phyloP scores from a whole-genome alignment of 1,140 invertebrate species.

The Rhyzopertha dominica region DNA sequence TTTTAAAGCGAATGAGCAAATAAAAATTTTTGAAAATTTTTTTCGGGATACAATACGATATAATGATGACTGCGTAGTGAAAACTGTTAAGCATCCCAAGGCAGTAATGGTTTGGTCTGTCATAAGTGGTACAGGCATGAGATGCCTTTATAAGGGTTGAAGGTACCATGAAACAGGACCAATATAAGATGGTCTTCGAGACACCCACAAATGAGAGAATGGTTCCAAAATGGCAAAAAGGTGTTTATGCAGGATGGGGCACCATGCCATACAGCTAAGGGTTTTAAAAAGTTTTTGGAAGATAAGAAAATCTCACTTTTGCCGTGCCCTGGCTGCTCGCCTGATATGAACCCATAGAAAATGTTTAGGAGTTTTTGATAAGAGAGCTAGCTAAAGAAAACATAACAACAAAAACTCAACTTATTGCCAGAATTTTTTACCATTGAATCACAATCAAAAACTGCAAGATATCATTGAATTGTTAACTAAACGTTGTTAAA shows the following conservation, averaged over 20 bases:
- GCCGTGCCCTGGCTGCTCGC: slow-evolving; percentile 18
- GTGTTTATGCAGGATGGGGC: slow-evolving; percentile 14
- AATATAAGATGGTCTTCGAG: slow-evolving; percentile 22
- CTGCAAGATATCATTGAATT: too few relatives aligned
- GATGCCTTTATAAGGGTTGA: slow-evolving; percentile 25
- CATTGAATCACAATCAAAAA: too few relatives aligned
- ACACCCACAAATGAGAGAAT: slow-evolving; percentile 21
- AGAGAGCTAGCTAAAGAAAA: too few relatives aligned
- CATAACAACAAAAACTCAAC: too few relatives aligned
- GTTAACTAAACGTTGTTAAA: too few relatives aligned
- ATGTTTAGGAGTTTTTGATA: slow-evolving; percentile 11
- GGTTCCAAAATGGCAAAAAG: slow-evolving; percentile 6
- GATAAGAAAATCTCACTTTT: slow-evolving; percentile 11
- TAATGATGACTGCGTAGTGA: slow-evolving; percentile 5
- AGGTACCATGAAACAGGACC: slow-evolving; percentile 23
- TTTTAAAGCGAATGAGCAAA: too few relatives aligned
- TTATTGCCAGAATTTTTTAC: too few relatives aligned
- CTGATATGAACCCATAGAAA: slow-evolving; percentile 20
- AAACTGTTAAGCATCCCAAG: slow-evolving; percentile 19
- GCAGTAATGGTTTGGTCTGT: slow-evolving; percentile 24
- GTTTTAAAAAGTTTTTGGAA: slow-evolving; percentile 18
- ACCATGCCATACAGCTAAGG: slow-evolving; percentile 28
- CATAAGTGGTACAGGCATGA: slow-evolving; percentile 17
- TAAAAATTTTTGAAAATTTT: too few relatives aligned
- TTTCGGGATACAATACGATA: too few relatives aligned